Evolutionary conservation across 2,888 invertebrate genomes (phyloP), one percentile per base, ranked within the genome.

Genomic region (Chrysopilus asiliformis): DNA sequence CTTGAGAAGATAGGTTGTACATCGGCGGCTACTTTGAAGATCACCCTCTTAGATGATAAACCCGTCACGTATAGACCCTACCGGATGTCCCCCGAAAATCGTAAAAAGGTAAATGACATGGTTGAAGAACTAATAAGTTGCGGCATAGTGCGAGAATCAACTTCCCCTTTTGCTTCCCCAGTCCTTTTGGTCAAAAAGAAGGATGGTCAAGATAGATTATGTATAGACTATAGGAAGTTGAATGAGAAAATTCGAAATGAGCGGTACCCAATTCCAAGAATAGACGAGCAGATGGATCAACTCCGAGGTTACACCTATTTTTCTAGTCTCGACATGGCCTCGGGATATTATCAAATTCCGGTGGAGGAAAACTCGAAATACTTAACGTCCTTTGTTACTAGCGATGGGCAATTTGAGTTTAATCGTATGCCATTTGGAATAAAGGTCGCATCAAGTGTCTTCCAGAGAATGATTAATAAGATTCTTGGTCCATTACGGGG

Each of bases 331-430:
- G 41, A 41, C 34, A 10, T 17, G 32, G n/a, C n/a, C n/a, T n/a
- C n/a, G n/a, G n/a, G n/a, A n/a, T n/a, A n/a, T n/a, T n/a, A n/a
- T n/a, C n/a, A n/a, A n/a, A n/a, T n/a, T n/a, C n/a, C n/a, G n/a
- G n/a, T n/a, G n/a, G n/a, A n/a, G n/a, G n/a, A n/a, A 20, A 20
- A 32, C 25, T 47, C 48, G 28, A 43, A 44, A 5, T 37, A 24
- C 3, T 48, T 49, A 20, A 54, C 50, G 1, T 50, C 48, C 1
- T 47, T 53, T 14, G 44, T 45, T 4, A 53, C 48, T 2, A 20
- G 20, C 9, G 41, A 39, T 28, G 40, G 19, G 44, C 45, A 52
- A 41, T 52, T 42, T 38, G 40, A 40, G 13, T 40, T 40, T 15
- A 33, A 32, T 31, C 9, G 35, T 15, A 35, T 41, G 38, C 38